phyloP scores from a whole-genome alignment of 2,888 invertebrate genomes.

The Athrips mouffetella region DNA sequence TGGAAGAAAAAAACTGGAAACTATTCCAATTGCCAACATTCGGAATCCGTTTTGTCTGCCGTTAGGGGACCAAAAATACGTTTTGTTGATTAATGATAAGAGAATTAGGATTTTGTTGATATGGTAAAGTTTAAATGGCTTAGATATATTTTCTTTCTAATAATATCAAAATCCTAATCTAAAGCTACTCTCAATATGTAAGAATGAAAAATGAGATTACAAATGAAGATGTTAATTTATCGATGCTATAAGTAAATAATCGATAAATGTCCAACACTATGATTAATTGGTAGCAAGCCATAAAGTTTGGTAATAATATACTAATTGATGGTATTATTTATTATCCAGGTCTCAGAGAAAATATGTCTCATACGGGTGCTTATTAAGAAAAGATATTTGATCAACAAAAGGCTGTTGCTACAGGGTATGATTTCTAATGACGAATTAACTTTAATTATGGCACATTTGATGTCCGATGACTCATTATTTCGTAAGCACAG shows the following conservation, averaged over 20 bases:
- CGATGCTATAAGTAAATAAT: too few relatives aligned
- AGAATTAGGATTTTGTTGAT: constrained; percentile 2
- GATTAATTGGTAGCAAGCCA: too few relatives aligned
- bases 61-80: constrained; percentile 37
- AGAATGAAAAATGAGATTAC: too few relatives aligned
- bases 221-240: too few relatives aligned
- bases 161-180: too few relatives aligned
- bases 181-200: too few relatives aligned
- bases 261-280: too few relatives aligned
- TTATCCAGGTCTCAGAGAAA: too few relatives aligned
- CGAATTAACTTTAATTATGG: background rate
- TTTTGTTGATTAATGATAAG: constrained; percentile 11
- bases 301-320: too few relatives aligned
- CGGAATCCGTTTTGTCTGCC: constrained; percentile 74
- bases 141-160: background rate
- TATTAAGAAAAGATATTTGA: too few relatives aligned
- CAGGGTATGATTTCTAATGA: constrained; percentile 1
- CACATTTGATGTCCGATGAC: background rate
- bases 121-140: background rate
- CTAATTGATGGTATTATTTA: too few relatives aligned
- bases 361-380: too few relatives aligned
- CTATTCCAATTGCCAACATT: constrained; percentile 77
- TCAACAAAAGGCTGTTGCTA: background rate
- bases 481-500: background rate
- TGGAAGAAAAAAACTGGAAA: constrained; percentile 59